Evolutionary conservation across 2,888 invertebrate species (phyloP).

Genomic region (Oligia latruncula): DNA sequence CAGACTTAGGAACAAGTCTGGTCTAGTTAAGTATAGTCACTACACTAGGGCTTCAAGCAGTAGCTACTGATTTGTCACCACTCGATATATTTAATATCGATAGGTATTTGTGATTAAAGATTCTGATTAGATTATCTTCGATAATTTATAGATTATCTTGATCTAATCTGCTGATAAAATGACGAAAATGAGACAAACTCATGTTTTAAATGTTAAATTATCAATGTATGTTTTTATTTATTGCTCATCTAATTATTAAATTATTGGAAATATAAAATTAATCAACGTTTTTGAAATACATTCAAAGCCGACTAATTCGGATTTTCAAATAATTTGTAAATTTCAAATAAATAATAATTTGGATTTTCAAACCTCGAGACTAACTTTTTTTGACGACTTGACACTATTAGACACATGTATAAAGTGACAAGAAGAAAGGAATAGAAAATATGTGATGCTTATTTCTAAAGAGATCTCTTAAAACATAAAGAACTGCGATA

Average conservation of each 20-base stretch:
- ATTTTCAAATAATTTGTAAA: too few relatives aligned
- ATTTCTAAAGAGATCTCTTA: not conserved
- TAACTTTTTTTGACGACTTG: not conserved
- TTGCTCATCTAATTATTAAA: slow-evolving; percentile 30
- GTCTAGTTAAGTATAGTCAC: not conserved
- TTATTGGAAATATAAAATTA: slow-evolving; percentile 1
- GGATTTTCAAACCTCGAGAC: not conserved
- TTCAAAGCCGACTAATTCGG: not conserved
- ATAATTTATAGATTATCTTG: slow-evolving; percentile 22
- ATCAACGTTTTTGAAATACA: not conserved
- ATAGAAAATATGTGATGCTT: not conserved
- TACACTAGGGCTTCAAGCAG: slow-evolving; percentile 21
- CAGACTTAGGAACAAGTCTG: slow-evolving; percentile 10
- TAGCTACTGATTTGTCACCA: slow-evolving; percentile 53
- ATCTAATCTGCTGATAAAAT: slow-evolving; percentile 26
- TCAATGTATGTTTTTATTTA: slow-evolving; percentile 26
- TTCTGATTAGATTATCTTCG: slow-evolving; percentile 15
- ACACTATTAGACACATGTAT: not conserved
- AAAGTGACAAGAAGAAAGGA: not conserved
- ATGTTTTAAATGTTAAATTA: slow-evolving; percentile 19
- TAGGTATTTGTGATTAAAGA: slow-evolving; percentile 24
- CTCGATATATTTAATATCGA: slow-evolving; percentile 12
- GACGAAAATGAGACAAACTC: slow-evolving; percentile 7
- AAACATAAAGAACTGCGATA: not conserved
- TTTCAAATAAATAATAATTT: not conserved